Conservation (phyloP, 1,140 invertebrate genomes). For the Lanistes nyassanus region DNA sequence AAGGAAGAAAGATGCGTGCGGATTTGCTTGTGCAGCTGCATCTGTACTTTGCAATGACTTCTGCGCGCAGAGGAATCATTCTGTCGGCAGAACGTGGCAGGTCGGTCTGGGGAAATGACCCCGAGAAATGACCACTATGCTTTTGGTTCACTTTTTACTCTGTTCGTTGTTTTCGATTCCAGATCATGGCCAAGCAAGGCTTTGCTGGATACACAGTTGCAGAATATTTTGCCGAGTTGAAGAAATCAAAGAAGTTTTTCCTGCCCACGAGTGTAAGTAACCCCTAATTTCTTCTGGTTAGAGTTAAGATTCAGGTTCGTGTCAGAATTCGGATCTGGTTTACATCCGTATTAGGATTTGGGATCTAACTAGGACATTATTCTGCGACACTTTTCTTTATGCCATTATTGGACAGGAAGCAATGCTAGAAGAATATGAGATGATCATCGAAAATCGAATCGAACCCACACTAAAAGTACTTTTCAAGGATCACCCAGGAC, state of each 20-base stretch:
- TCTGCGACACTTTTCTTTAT: neutral
- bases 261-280: slow-evolving; percentile 35
- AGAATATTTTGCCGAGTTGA: slow-evolving; percentile 36
- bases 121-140: neutral
- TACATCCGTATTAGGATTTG: too few relatives aligned
- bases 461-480: slow-evolving; percentile 46
- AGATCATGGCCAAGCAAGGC: slow-evolving; percentile 42
- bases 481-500: slow-evolving; percentile 45
- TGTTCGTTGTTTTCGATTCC: slow-evolving; percentile 8
- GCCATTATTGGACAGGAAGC: slow-evolving; percentile 36
- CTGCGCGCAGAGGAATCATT: too few relatives aligned
- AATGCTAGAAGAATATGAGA: slow-evolving; percentile 53
- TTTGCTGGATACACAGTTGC: slow-evolving; percentile 28
- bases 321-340: too few relatives aligned
- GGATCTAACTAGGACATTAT: too few relatives aligned
- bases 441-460: slow-evolving; percentile 58
- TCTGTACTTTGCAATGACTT: too few relatives aligned
- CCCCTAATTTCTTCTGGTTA: too few relatives aligned
- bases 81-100: neutral
- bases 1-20: too few relatives aligned
- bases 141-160: neutral
- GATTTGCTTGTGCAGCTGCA: too few relatives aligned
- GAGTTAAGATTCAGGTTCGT: too few relatives aligned
- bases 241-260: slow-evolving; percentile 34
- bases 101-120: neutral